phyloP scores from a whole-genome alignment of 1,140 invertebrate species.

The Cryptotermes secundus region DNA sequence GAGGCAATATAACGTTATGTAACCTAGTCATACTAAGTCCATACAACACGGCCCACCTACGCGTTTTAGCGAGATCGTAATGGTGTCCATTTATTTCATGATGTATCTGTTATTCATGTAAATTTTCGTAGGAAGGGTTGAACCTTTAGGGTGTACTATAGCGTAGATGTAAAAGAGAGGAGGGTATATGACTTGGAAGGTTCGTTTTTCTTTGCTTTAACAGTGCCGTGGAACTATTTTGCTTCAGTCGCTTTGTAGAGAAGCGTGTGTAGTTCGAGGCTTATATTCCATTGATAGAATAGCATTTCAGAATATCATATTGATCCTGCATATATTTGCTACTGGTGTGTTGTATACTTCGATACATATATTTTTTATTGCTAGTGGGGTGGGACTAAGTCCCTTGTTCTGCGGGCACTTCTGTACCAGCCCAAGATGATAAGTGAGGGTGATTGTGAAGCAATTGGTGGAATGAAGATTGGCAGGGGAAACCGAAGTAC shows the following conservation, averaged over 20 bases:
- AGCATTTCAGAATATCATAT: not conserved
- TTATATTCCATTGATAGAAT: not conserved
- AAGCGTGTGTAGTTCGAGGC: not conserved
- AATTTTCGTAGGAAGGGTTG: not conserved
- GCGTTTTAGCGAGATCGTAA: not conserved
- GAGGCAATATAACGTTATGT: constrained; percentile 15
- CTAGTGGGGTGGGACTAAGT: no score
- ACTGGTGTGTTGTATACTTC: no score
- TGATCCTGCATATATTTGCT: no score
- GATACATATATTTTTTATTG: no score
- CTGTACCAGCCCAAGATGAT: no score
- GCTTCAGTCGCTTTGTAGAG: not conserved
- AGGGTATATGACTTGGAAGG: not conserved
- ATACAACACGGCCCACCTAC: not conserved
- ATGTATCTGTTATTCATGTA: constrained; percentile 15
- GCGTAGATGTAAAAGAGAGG: not conserved
- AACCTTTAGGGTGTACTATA: not conserved
- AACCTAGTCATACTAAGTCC: not conserved
- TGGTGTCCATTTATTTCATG: not conserved
- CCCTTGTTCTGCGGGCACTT: no score
- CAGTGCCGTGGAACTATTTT: not conserved
- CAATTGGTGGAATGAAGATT: no score
- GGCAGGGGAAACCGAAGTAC: no score
- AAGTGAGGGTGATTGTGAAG: no score
- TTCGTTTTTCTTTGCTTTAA: constrained; percentile 5